These are phyloP conservation scores for Xanthostigma xanthostigma DNA, from an alignment of 2,888 invertebrate species.

Conservation along the genomic window DNA sequence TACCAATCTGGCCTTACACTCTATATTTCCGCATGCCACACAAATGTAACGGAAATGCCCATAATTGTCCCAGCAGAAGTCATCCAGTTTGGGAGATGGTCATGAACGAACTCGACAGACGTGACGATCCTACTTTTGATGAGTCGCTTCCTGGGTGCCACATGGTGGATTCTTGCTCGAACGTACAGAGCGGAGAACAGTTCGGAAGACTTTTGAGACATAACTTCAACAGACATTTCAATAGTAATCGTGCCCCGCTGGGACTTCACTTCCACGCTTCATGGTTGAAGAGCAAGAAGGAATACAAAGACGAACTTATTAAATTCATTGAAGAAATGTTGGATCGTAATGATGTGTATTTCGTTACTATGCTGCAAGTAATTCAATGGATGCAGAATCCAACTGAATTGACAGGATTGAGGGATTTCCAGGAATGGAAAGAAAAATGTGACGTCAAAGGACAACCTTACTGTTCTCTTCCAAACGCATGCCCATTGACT, in stretches of 20 bases:
- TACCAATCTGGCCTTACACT: conserved; percentile 95
- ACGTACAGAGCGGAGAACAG: conserved; percentile 81
- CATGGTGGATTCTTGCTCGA: conserved; percentile 88
- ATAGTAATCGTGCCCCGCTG: conserved; percentile 83
- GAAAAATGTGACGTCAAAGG: conserved; percentile 91
- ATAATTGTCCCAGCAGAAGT: conserved; percentile 79
- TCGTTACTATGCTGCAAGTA: conserved; percentile 75
- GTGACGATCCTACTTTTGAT: conserved; percentile 87
- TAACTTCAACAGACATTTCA: conserved; percentile 90
- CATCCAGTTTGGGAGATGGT: conserved; percentile 96
- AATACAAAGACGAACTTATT: conserved; percentile 78
- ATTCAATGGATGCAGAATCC: conserved; percentile 96
- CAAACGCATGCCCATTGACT: conserved; percentile 78
- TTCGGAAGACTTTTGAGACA: conserved; percentile 79
- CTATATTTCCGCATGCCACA: conserved; percentile 93
- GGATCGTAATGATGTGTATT: conserved; percentile 79
- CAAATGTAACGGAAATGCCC: conserved; percentile 86
- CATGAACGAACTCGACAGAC: conserved; percentile 85
- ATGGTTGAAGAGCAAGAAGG: conserved; percentile 87
- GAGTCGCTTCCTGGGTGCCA: conserved; percentile 88
- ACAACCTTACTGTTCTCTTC: conserved; percentile 81
- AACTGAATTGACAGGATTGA: conserved; percentile 67
- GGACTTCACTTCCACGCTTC: conserved; percentile 90
- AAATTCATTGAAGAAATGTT: conserved; percentile 91
- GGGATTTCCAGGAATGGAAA: conserved; percentile 92